Base-by-base conservation (phyloP, 1,140 invertebrate species). In the Zaprionus inermis region DNA sequence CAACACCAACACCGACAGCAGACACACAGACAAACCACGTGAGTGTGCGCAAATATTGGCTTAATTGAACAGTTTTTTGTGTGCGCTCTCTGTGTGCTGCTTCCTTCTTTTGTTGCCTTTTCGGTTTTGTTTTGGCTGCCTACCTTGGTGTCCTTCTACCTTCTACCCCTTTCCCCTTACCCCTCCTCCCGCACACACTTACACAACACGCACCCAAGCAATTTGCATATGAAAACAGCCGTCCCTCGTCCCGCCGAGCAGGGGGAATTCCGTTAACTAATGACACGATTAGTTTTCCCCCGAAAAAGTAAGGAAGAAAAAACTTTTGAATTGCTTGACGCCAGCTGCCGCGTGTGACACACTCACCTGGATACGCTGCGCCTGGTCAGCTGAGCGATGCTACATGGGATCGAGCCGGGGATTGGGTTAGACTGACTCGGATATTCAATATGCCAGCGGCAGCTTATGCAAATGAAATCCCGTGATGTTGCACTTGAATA, bases 1-100 rank as follows among this genome's bases (percentile, higher is more conserved):
- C 55, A 7, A 55, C 54, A 72, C 64, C 67, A 16, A 38, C 34
- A 72, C 30, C 20, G 28, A 36, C 24, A 28, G 24, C 24, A 28
- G 24, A 28, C 24, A 28, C 24, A 28, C 24, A 28, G 24, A 34
- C 24, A 63, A 55, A 20, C 20, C 67, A 63, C 66, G 76, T 77
- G 83, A 82, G 82, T 83, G 79, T 86, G 83, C 83, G 84, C 83
- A 88, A 86, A 88, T 80, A 86, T 86, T 86, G 84, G 79, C 79
- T 86, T 88, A 83, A 88, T 86, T 86, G 79, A 88, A 86, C 72
- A 65, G 58, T 77, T 79, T 70, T 76, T 68, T 63, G 24, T 18
- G 16, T 38, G 14, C 36, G 38, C 41, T 30, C n/a, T 56, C 46
- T 30, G 12, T 46, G n/a, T n/a, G 59, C 24, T 67, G 58, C 59